A percentile compares a stretch with the other conserved stretches of the same genome.
These are phyloP conservation scores for Drosophila kuntzei DNA, from an alignment of 2,888 invertebrate genomes.

Conservation along the genomic window DNA sequence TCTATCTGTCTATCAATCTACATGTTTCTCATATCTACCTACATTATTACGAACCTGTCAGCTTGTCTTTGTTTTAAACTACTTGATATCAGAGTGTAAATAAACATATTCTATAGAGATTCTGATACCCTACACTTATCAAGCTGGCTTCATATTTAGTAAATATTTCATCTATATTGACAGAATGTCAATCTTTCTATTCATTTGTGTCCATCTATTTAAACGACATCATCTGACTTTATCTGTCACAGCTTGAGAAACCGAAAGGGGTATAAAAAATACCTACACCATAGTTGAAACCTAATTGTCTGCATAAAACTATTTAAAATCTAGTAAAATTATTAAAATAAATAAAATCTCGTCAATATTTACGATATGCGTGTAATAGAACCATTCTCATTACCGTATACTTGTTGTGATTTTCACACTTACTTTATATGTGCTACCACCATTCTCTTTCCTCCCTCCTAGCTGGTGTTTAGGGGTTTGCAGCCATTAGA, in stretches of 20 bases:
- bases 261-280: not conserved
- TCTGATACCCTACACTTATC: not conserved
- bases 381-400: constrained; percentile 19
- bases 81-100: too few relatives aligned
- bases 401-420: constrained; percentile 24
- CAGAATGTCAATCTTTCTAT: not conserved
- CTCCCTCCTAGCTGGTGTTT: not conserved
- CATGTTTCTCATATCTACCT: not conserved
- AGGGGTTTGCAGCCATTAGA: constrained; percentile 49
- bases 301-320: not conserved
- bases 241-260: too few relatives aligned
- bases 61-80: too few relatives aligned
- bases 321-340: constrained; percentile 3
- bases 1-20: not conserved
- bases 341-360: not conserved
- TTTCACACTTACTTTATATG: constrained; percentile 23
- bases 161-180: not conserved
- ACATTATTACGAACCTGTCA: too few relatives aligned
- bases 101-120: not conserved
- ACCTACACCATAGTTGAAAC: not conserved
- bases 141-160: not conserved
- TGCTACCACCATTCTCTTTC: not conserved
- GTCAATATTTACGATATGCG: constrained; percentile 4
- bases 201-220: not conserved
- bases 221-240: not conserved